These are phyloP conservation scores for Patiria pectinifera DNA, from an alignment of 53 echinoderm and acorn worm species.

Conservation along the genomic window DNA sequence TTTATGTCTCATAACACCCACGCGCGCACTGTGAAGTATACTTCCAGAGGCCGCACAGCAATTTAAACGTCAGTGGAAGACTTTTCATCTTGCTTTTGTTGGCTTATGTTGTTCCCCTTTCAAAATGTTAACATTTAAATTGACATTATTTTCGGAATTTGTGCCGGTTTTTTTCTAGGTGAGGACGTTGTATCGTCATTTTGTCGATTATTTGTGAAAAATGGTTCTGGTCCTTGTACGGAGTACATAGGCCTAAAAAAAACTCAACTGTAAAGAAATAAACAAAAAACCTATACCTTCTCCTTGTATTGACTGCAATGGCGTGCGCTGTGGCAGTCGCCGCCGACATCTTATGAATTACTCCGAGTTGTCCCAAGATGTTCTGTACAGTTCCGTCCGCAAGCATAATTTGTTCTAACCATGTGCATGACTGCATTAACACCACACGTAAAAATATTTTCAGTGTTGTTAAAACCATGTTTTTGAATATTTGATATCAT, in stretches of 20 bases:
- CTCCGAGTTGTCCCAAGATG: not conserved
- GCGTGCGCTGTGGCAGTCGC: conserved; percentile 25
- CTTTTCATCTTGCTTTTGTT: not conserved
- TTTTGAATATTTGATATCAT: not conserved
- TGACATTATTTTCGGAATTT: too few species aligned
- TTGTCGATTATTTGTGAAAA: too few species aligned
- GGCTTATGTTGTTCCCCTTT: not conserved
- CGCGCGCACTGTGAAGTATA: not conserved
- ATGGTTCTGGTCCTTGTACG: too few species aligned
- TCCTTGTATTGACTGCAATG: conserved; percentile 31
- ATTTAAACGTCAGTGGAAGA: not conserved
- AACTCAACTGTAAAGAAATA: too few species aligned
- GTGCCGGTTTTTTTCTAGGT: not conserved
- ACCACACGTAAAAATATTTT: not conserved
- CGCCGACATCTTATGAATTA: conserved; percentile 6
- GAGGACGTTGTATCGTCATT: not conserved
- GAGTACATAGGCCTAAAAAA: too few species aligned
- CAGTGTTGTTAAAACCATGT: not conserved
- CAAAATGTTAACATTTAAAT: not conserved
- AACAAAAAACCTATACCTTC: conserved; percentile 21
- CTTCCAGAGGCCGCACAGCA: not conserved
- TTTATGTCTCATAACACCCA: too few species aligned
- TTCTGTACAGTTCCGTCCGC: not conserved
- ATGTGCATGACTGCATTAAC: not conserved
- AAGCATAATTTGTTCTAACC: too few species aligned